These are phyloP conservation scores for Oryzias celebensis DNA, from an alignment of 2,113 vertebrate genomes.

Conservation along the genomic window DNA sequence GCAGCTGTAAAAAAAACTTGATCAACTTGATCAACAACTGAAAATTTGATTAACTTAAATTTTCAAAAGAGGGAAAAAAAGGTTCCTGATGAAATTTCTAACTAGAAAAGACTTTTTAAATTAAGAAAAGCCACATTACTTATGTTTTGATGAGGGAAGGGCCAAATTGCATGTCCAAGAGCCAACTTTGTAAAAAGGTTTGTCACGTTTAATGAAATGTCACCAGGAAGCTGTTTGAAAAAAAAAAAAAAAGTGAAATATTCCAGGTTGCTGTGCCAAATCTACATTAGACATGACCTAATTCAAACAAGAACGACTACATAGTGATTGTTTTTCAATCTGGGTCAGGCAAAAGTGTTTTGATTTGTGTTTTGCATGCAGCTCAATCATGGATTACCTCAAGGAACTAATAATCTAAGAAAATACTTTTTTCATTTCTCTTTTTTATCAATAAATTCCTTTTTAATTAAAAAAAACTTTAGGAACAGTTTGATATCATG, in stretches of 20 bases:
- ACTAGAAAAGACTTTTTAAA: too few relatives aligned
- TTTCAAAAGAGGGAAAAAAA: too few relatives aligned
- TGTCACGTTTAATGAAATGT: conserved; percentile 13
- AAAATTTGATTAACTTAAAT: neutral
- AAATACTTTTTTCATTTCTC: neutral
- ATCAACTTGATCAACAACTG: too few relatives aligned
- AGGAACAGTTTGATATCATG: neutral
- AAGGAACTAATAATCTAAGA: neutral
- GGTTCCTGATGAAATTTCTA: too few relatives aligned
- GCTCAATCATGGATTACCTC: conserved; percentile 1
- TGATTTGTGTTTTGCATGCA: conserved; percentile 15
- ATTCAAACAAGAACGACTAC: conserved; percentile 21
- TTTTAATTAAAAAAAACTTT: neutral
- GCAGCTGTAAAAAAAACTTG: too few relatives aligned
- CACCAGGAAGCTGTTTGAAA: conserved; percentile 39
- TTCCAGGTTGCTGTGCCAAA: conserved; percentile 38
- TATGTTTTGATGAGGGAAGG: too few relatives aligned
- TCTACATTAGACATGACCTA: conserved; percentile 38
- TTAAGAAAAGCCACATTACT: too few relatives aligned
- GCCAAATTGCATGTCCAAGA: too few relatives aligned
- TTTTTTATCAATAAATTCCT: neutral
- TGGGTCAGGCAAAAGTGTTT: conserved; percentile 11
- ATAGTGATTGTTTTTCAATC: neutral
- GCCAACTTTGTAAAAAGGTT: too few relatives aligned
- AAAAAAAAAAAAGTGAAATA: conserved; percentile 11